Conservation (phyloP, 2,888 invertebrate genomes). For the Temnothorax ravouxi region DNA sequence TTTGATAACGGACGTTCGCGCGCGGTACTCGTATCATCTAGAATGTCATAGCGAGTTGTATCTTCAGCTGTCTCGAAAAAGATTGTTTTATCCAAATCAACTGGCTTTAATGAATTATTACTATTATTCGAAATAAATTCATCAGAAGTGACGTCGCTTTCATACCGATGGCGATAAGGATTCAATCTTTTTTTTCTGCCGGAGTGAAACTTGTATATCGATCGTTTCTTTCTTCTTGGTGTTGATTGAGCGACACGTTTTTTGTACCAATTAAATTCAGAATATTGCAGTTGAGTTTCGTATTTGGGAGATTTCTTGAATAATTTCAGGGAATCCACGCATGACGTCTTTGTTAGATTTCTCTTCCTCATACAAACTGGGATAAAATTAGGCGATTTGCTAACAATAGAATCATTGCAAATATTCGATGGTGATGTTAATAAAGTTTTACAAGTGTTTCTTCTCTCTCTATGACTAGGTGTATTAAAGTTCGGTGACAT, state of each 20-base stretch:
- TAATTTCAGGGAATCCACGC: background rate
- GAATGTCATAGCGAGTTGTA: background rate
- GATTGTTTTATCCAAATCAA: constrained; percentile 52
- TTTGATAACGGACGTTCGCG: background rate
- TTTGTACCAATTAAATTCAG: constrained; percentile 29
- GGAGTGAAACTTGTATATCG: constrained; percentile 25
- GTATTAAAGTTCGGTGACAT: constrained; percentile 51
- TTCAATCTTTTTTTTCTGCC: constrained; percentile 26
- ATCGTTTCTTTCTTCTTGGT: constrained; percentile 64
- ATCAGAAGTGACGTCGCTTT: constrained; percentile 22
- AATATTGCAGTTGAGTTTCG: background rate
- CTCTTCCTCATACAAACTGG: constrained; percentile 3
- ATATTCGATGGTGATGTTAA: constrained; percentile 19
- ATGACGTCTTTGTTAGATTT: constrained; percentile 1
- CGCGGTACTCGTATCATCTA: constrained; percentile 2
- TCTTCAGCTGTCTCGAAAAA: background rate
- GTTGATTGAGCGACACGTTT: constrained; percentile 66
- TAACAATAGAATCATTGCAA: constrained; percentile 73
- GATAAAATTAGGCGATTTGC: constrained; percentile 81
- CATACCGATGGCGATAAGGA: background rate
- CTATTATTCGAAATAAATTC: constrained; percentile 10
- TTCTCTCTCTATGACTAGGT: constrained; percentile 42
- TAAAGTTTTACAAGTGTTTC: constrained; percentile 29
- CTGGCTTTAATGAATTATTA: constrained; percentile 21
- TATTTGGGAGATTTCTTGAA: background rate